Base-by-base conservation (phyloP, 2,797 vertebrate genomes). In the Coccyzus lansbergi region DNA sequence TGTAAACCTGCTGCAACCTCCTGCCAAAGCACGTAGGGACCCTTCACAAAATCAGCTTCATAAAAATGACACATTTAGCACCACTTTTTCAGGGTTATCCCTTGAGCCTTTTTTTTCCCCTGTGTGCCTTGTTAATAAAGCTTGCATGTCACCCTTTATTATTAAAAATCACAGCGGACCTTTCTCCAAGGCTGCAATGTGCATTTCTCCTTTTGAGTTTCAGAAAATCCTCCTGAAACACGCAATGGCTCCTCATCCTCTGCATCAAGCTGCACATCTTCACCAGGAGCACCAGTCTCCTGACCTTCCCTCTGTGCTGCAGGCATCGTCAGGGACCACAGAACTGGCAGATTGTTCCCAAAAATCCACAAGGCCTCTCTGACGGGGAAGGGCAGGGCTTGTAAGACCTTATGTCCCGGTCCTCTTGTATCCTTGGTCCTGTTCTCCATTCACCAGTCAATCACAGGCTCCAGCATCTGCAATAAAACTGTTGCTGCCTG, bases 1-100 rank as follows among this genome's bases (percentile, higher is more conserved):
- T 86, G 93, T 91, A 93, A 94, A 95, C 94, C 93, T 96, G 91
- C 95, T 93, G 92, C 86, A 97, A 95, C 92, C 92, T 96, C 96
- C 96, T 97, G 95, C 93, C 93, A 96, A 94, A 95, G 89, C 92
- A 74, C 58, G 94, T 94, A 96, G 87, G 53, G 81, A 92, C 91
- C 79, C 89, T 95, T 97, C 96, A 97, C 29, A 84, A 90, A 95
- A 92, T 40, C 93, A 79, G 93, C 92, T 95, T 95, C 96, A 90
- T 81, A 95, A 93, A 96, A 97, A 96, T 95, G 75, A 97, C 91
- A 95, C 84, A 80, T 94, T 95, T 95, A 87, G 65, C 83, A 1
- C 88, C 90, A 92, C 94, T 94, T 95, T 96, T 95, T 88, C 93
- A 95, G 94, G 90, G 89, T 94, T 93, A 93, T 58, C 83, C 90